phyloP scores from a whole-genome alignment of 2,888 invertebrate genomes.

The Fragum fragum region DNA sequence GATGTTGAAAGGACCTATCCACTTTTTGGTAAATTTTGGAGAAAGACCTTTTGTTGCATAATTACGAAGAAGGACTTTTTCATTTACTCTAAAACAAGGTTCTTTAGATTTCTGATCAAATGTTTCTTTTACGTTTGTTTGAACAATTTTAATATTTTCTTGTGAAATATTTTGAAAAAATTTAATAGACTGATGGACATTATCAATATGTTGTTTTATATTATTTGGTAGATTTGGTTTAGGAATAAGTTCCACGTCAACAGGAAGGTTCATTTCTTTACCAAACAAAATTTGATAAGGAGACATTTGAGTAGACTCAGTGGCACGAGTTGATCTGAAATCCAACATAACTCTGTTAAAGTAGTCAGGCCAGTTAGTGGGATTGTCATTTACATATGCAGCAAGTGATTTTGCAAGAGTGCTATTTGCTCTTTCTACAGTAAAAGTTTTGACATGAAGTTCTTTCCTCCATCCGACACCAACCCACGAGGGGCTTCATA shows the following conservation, averaged over 20 bases:
- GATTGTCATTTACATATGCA: slow-evolving; percentile 48
- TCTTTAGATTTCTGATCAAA: slow-evolving; percentile 40
- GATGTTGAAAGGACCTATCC: slow-evolving; percentile 47
- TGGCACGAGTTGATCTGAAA: slow-evolving; percentile 22
- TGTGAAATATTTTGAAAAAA: slow-evolving; percentile 29
- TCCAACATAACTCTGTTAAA: slow-evolving; percentile 60
- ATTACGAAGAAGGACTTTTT: slow-evolving; percentile 36
- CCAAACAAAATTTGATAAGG: slow-evolving; percentile 35
- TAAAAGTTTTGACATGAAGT: slow-evolving; percentile 62
- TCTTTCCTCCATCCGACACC: slow-evolving; percentile 42
- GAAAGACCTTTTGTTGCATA: slow-evolving; percentile 22
- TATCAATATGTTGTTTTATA: slow-evolving; percentile 29
- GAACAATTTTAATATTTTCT: slow-evolving; percentile 24
- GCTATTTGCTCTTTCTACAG: slow-evolving; percentile 44
- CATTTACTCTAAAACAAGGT: slow-evolving; percentile 45
- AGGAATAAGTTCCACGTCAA: slow-evolving; percentile 40
- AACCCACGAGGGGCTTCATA: slow-evolving; percentile 57
- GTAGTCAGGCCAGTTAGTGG: slow-evolving; percentile 46
- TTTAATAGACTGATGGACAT: slow-evolving; percentile 26
- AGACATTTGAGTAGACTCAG: background rate
- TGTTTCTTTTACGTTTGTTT: slow-evolving; percentile 27
- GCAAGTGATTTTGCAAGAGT: slow-evolving; percentile 49
- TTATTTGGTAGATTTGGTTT: slow-evolving; percentile 30
- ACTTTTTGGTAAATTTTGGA: slow-evolving; percentile 43
- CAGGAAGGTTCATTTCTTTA: slow-evolving; percentile 26